Conservation (phyloP, 2,113 vertebrate genomes). For the Epinephelus moara region DNA sequence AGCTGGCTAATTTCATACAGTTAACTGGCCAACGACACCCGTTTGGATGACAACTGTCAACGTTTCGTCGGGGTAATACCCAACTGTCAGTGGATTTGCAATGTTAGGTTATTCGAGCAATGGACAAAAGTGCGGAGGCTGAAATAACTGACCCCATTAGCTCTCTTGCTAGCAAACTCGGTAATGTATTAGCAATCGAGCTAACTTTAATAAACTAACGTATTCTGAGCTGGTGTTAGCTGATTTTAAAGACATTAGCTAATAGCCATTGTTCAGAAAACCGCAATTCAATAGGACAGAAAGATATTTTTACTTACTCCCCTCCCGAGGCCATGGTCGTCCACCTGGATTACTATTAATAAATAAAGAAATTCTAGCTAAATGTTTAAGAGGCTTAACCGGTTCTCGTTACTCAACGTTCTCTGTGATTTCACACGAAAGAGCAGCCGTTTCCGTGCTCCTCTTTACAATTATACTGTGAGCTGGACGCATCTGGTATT, state of each 20-base stretch:
- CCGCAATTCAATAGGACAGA: not conserved
- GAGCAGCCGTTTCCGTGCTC: conserved; percentile 68
- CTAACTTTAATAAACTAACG: conserved; percentile 67
- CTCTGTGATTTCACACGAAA: conserved; percentile 67
- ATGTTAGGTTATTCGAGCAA: not conserved
- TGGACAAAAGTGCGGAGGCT: conserved; percentile 59
- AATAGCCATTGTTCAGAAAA: conserved; percentile 3
- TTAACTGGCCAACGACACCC: not conserved
- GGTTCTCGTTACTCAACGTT: conserved; percentile 60
- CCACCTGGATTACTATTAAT: conserved; percentile 75
- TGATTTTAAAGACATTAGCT: conserved; percentile 29
- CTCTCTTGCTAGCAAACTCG: conserved; percentile 53
- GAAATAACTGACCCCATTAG: conserved; percentile 75
- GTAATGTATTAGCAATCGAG: conserved; percentile 55
- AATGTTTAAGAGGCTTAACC: conserved; percentile 60
- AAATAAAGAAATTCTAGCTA: conserved; percentile 80
- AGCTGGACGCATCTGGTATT: conserved; percentile 14
- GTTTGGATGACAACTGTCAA: conserved; percentile 9
- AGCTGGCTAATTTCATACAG: not conserved
- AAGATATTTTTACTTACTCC: conserved; percentile 81
- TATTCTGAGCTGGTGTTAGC: conserved; percentile 24
- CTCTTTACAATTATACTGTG: conserved; percentile 71
- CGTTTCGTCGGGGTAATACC: not conserved
- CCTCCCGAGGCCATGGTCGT: conserved; percentile 87
- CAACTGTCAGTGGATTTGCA: not conserved